Evolutionary conservation across 2,888 invertebrate species (phyloP).

Genomic region (Scelioninae gen. 1): DNA sequence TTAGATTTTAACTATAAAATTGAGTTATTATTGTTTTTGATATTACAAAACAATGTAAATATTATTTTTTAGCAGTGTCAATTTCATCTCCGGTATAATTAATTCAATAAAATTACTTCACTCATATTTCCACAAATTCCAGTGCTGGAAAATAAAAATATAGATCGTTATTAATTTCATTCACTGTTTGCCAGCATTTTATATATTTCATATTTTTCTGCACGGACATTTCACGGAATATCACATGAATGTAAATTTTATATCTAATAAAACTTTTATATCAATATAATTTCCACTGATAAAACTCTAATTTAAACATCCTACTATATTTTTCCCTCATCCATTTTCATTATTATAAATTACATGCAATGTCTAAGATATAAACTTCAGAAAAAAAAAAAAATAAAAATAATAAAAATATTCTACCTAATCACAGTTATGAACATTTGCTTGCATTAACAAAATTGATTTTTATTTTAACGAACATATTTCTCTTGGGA

Average conservation of each 20-base stretch:
- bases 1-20: too few relatives aligned
- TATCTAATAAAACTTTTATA: conserved; percentile 28
- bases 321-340: background rate
- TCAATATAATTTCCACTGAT: conserved; percentile 25
- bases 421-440: too few relatives aligned
- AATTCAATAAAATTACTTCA: conserved; percentile 2
- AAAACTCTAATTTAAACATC: conserved; percentile 16
- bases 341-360: background rate
- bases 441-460: too few relatives aligned
- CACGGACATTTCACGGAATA: conserved; percentile 15
- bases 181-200: conserved; percentile 20
- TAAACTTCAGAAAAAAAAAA: background rate
- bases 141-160: background rate
- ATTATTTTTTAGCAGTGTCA: too few relatives aligned
- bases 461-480: too few relatives aligned
- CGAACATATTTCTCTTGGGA: too few relatives aligned
- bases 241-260: conserved; percentile 15
- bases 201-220: conserved; percentile 10
- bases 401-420: background rate
- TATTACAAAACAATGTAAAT: too few relatives aligned
- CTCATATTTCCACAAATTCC: background rate
- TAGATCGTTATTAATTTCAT: conserved; percentile 10
- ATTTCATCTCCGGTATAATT: background rate
- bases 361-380: background rate
- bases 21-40: too few relatives aligned